Percentiles rank a stretch among this genome's conserved stretches.
phyloP scores from a whole-genome alignment of 2,113 vertebrate species.

The Tautogolabrus adspersus region DNA sequence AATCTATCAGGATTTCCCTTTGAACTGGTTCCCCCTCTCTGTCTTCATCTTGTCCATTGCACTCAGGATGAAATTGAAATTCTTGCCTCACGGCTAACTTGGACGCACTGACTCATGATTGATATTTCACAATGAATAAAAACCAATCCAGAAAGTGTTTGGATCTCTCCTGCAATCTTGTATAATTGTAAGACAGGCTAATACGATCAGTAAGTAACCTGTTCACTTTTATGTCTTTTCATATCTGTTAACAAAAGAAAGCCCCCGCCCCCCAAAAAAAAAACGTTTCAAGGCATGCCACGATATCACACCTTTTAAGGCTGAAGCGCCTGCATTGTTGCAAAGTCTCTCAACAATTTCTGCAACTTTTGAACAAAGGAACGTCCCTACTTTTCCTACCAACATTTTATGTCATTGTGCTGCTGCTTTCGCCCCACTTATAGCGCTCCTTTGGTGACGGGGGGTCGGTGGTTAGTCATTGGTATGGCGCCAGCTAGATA shows the following conservation, averaged over 20 bases:
- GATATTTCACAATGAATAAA: constrained; percentile 27
- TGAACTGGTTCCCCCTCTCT: constrained; percentile 48
- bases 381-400: constrained; percentile 40
- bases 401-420: constrained; percentile 23
- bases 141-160: constrained; percentile 6
- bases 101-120: constrained; percentile 17
- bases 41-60: constrained; percentile 19
- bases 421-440: constrained; percentile 36
- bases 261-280: too few species aligned
- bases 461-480: constrained; percentile 75
- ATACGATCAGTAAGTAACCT: neutral
- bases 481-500: constrained; percentile 85
- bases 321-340: neutral
- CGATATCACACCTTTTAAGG: constrained; percentile 1
- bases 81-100: constrained; percentile 32
- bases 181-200: constrained; percentile 6
- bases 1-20: constrained; percentile 73
- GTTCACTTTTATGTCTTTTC: neutral
- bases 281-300: constrained; percentile 8
- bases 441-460: constrained; percentile 18
- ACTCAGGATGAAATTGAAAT: constrained; percentile 54
- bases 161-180: neutral
- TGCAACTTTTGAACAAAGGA: constrained; percentile 24
- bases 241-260: neutral
- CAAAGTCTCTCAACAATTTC: constrained; percentile 31